These are phyloP conservation scores for Eunapius fragilis DNA, from an alignment of 37 sponge, comb jelly and placozoan genomes.

Conservation along the genomic window DNA sequence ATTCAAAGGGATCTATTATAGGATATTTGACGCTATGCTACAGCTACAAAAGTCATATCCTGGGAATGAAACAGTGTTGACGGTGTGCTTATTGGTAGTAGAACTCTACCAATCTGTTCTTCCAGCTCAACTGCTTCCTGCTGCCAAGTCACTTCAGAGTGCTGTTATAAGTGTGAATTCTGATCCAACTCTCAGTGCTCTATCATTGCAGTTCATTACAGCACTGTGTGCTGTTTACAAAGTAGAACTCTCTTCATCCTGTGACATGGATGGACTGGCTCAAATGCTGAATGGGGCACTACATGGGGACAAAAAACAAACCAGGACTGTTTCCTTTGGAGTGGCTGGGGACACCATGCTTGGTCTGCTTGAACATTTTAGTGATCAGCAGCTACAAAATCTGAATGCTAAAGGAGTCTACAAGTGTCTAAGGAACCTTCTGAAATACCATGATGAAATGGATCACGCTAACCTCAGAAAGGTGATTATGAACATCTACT, in stretches of 20 bases:
- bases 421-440: conserved; percentile 10
- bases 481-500: conserved; percentile 22
- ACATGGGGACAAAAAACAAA: neutral
- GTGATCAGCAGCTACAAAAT: conserved; percentile 22
- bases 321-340: neutral
- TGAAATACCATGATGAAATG: conserved; percentile 30
- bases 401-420: conserved; percentile 37
- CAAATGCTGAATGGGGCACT: conserved; percentile 17
- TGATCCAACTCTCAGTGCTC: neutral
- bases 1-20: no score
- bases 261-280: conserved; percentile 31
- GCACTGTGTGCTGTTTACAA: conserved; percentile 29
- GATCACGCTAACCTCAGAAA: neutral
- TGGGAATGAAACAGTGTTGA: no score
- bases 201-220: conserved; percentile 4
- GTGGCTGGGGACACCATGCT: conserved; percentile 15
- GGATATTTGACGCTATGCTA: no score
- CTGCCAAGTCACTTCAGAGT: no score
- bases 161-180: no score
- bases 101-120: no score
- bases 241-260: conserved; percentile 10
- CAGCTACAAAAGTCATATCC: no score
- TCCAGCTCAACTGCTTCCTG: no score
- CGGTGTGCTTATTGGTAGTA: no score
- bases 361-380: conserved; percentile 9